A percentile compares a stretch with the other conserved stretches of the same genome.
Evolutionary conservation across 2,888 invertebrate species (phyloP).

Genomic region (Smittia sp.): DNA sequence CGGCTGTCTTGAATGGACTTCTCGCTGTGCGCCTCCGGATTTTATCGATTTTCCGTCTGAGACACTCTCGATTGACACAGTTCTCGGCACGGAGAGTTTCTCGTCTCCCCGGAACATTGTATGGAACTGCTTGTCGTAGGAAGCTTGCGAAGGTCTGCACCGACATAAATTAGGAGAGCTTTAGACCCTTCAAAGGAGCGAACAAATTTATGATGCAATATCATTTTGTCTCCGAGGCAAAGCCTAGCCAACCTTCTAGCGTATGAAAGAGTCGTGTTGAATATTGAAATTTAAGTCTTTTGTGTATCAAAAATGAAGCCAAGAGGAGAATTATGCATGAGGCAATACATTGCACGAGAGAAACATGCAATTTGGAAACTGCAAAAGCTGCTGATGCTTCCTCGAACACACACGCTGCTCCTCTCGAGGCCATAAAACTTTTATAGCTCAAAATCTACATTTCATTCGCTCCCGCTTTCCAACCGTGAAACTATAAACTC

Average conservation of each 20-base stretch:
- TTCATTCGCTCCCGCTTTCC: not conserved
- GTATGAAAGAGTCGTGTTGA: not conserved
- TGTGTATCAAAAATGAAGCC: not conserved
- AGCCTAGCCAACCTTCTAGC: not conserved
- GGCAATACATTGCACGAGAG: not conserved
- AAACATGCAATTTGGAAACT: constrained; percentile 14
- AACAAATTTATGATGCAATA: not conserved
- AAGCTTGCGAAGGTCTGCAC: not conserved
- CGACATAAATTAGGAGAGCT: constrained; percentile 11
- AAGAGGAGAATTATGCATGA: constrained; percentile 26
- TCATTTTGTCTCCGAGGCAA: not conserved
- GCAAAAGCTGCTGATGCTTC: not conserved
- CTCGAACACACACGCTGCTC: not conserved
- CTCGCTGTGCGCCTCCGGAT: not conserved
- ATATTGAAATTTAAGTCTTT: constrained; percentile 33
- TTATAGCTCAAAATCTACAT: constrained; percentile 2
- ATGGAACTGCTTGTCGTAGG: not conserved
- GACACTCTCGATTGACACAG: not conserved
- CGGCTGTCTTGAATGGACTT: not conserved
- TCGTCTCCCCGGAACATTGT: not conserved
- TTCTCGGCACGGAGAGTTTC: not conserved
- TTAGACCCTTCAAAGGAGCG: not conserved
- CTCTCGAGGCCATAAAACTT: not conserved
- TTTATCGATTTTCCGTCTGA: not conserved
- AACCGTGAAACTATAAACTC: not conserved